Base-by-base conservation (phyloP, 2,888 invertebrate species). In the Aleiodes leptofemur region DNA sequence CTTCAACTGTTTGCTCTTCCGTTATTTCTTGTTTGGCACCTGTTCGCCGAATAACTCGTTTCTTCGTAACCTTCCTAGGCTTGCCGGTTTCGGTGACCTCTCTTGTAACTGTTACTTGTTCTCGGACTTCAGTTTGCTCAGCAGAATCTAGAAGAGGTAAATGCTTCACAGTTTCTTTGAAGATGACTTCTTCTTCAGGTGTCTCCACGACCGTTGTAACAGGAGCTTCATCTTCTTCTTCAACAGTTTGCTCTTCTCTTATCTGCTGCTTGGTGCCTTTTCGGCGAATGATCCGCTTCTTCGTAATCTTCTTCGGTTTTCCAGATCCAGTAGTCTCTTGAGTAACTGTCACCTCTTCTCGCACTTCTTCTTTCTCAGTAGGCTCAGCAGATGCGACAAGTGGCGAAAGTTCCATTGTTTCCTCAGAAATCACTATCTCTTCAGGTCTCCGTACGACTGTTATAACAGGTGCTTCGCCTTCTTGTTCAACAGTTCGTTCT, bases 201-300 rank as follows among this genome's bases (percentile, higher is more conserved):
- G 76, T 86, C 11, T 43, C 43, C 7, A 1, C 74, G 84, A 90
- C 86, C 0, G 87, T 89, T 0, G 88, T 89, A 0, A 88, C 81
- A 0, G 90, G 89, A 8, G 83, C 77, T 66, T 90, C 87, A 16
- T 88, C 89, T 3, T 90, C 90, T 71, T 90, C 89, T 74, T 88
- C 86, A 0, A 90, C 83, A 13, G 85, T 85, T 38, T 88, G 88
- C 29, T 90, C 89, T 72, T 90, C 90, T 0, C 90, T 90, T 0
- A 90, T 85, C 82, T 90, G 89, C 38, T 90, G 89, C 64, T 86
- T 87, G 5, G 84, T 85, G 11, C 89, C 90, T 73, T 89, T 85
- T 11, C 82, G 87, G 75, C 88, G 90, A 70, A 87, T 90, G 5
- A 89, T 85, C 9, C 84, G 88, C 78, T 89, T 88, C 14, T 89